Base-by-base conservation (phyloP, 1,140 invertebrate genomes). In the Drosophila baimaii region DNA sequence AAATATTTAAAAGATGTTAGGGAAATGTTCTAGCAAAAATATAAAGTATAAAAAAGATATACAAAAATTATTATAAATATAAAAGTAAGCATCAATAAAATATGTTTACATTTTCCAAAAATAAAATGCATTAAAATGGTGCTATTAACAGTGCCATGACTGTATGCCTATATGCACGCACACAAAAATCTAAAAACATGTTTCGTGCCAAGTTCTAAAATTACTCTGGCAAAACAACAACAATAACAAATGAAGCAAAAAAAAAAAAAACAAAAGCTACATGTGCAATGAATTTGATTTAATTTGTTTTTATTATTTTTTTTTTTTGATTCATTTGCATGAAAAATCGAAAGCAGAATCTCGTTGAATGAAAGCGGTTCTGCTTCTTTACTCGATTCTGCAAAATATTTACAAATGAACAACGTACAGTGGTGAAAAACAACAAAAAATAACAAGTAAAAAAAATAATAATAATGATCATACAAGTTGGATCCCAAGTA, bases 151-250 rank as follows among this genome's bases (percentile, higher is more conserved):
- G 31, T 35, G 6, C 51, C 31, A 35, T 15, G 27, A 35, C 19
- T 54, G 31, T 54, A 0, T 2, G 51, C 13, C 19, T 27, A 31
- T 29, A 47, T 35, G 33, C 13, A 59, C 31, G 25, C 41, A 46
- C 44, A 37, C 27, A 56, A 73, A 61, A 65, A 55, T 54, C 58
- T 77, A 44, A 33, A 73, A 56, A 77, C 54, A 77, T 75, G 70
- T 74, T 77, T 65, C 69, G 84, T 88, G 84, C 84, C 84, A 89
- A 89, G 77, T 89, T 89, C 84, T 89, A 89, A 90, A 89, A 89
- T 88, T 84, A 84, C 72, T 72, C 81, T 76, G 65, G 47, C 46
- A 31, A 77, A 78, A 85, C 35, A 69, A 62, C 54, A 75, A 75
- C 33, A 52, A 77, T n/a, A 52, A 68, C 25, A 54, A 71, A 41